Evolutionary conservation across 2,113 vertebrate species (phyloP), one percentile per base, ranked within the genome.

Genomic region (Stegostoma tigrinum): DNA sequence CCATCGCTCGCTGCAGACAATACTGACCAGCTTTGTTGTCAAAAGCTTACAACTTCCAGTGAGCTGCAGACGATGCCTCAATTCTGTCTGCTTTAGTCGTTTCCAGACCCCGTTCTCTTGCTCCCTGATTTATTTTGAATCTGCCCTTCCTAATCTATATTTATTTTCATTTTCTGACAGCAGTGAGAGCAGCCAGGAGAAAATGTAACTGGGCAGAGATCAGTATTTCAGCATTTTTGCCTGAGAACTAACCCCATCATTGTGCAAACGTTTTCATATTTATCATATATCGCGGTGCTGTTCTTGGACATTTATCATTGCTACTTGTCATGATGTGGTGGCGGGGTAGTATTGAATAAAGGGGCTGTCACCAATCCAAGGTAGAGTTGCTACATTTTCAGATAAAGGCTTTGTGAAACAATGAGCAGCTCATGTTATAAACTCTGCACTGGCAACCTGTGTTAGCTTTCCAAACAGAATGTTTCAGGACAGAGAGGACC

Each of bases 391-490:
- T 1, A 38, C 89, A 38, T 19, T 93, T n/a, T 66, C 23, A 5
- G 19, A 67, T n/a, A 30, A 38, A 64, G n/a, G 19, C n/a, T 66
- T 67, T 61, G 2, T 38, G 4, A 93, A 38, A 66, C 89, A 67
- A 93, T 93, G 17, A 66, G 30, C 34, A 66, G 61, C 23, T 91
- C 89, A 23, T 38, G 61, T 66, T 42, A 61, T 93, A 93, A 93
- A 67, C 15, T n/a, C n/a, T 66, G 89, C 30, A 7, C 38, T 93
- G 61, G 61, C n/a, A n/a, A 93, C 38, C 89, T 67, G 89, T 23
- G 89, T 21, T 38, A 66, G 34, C 19, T 93, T 93, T 93, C 89
- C 61, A 67, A 93, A n/a, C 61, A 93, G n/a, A 93, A 93, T n/a
- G 15, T 67, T 66, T 66, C 55, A 1, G 89, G 89, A 93, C 15